Evolutionary conservation across 2,888 invertebrate genomes (phyloP), one percentile per base, ranked within the genome.

Genomic region (Netelia virgata): DNA sequence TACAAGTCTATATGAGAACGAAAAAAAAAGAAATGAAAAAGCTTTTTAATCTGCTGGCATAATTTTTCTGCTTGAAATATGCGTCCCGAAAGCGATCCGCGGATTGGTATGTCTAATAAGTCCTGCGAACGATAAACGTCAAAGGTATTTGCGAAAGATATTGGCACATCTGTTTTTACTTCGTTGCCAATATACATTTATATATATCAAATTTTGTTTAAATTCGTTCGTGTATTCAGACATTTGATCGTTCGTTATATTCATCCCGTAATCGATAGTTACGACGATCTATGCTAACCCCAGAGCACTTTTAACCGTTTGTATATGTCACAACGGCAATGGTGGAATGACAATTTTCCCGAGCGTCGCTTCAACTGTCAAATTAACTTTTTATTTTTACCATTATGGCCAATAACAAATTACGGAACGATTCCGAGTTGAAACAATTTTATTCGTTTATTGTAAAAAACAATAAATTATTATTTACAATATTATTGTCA

Each of bases 311-410:
- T 41, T 41, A 36, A 23, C 59, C 36, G 43, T 43, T 78, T 70
- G 70, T 9, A 74, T 57, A 74, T 69, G 47, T 83, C 63, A 47
- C 47, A 68, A 36, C 63, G 74, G 78, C 55, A 68, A 57, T 41
- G 83, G 82, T 41, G 83, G 82, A 77, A 75, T 64, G 81, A 83
- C 82, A 85, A 81, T 82, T 86, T 86, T 84, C 82, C 77, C 53
- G 69, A 70, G 18, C 57, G 14, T 20, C 59, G 28, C 53, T 70
- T 70, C 9, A 18, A 8, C 18, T 57, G 11, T 57, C 9, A 9
- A 57, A 16, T 57, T 55, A 41, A 55, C 53, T 41, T 47, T 41
- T 36, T 69, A 70, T 63, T 78, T 66, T 41, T 14, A 10, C 55
- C 14, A 43, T 57, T 6, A 47, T 10, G 47, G n/a, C n/a, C n/a